Percentiles rank a stretch among this genome's conserved stretches.
Conservation (phyloP, 2,113 vertebrate genomes). For the Panurus biarmicus region DNA sequence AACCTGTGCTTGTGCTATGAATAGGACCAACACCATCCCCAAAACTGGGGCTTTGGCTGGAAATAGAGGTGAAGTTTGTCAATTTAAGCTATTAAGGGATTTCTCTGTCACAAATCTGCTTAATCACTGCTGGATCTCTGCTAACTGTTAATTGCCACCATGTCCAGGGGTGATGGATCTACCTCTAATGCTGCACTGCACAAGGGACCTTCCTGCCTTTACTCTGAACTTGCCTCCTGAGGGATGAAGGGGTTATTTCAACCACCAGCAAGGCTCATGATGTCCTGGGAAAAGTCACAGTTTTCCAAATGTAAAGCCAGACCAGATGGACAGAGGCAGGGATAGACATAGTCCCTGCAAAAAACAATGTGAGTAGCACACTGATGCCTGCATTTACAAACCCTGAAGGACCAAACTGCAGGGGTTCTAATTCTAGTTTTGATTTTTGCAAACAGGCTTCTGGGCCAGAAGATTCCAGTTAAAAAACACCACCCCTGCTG, state of each 20-base stretch:
- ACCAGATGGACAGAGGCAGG: not conserved
- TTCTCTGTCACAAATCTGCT: not conserved
- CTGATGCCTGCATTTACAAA: not conserved
- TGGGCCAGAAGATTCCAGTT: not conserved
- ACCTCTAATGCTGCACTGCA: accelerated
- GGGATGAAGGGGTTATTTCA: not conserved
- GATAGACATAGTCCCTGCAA: not conserved
- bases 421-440: not conserved
- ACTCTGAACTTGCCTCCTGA: not conserved
- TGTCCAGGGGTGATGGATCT: not conserved
- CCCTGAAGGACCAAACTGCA: not conserved
- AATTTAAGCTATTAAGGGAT: not conserved
- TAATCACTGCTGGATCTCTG: not conserved
- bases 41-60: not conserved
- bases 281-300: not conserved
- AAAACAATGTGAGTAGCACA: accelerated
- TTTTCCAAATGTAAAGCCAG: not conserved
- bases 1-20: not conserved
- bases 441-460: not conserved
- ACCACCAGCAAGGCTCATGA: not conserved
- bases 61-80: not conserved
- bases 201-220: not conserved
- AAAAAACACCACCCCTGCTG: not conserved
- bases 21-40: not conserved
- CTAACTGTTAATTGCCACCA: not conserved